Percentiles rank a stretch among this genome's conserved stretches.
Conservation (phyloP, 2,797 vertebrate genomes). For the Ataeniobius toweri region DNA sequence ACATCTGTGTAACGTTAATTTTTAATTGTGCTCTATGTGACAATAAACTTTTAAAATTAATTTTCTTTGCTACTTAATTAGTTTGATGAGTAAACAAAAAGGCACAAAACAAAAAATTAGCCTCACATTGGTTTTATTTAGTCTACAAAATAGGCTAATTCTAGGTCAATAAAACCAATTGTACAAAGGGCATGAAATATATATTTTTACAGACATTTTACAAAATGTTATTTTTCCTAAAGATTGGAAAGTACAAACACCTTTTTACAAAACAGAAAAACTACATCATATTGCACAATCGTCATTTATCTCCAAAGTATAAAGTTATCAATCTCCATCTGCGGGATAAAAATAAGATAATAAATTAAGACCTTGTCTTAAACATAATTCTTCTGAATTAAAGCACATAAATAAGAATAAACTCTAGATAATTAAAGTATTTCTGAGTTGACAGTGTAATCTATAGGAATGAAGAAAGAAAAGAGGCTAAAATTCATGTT, state of each 20-base stretch:
- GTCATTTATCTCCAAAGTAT: constrained; percentile 93
- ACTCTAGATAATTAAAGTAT: constrained; percentile 78
- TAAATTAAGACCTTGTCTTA: constrained; percentile 83
- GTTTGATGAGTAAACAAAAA: neutral
- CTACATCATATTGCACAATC: constrained; percentile 96
- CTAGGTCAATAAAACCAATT: constrained; percentile 77
- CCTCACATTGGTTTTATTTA: constrained; percentile 76
- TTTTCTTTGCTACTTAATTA: neutral
- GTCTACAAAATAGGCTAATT: constrained; percentile 82
- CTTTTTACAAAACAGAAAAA: constrained; percentile 93
- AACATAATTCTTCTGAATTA: constrained; percentile 78
- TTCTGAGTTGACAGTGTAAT: constrained; percentile 72
- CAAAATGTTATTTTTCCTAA: constrained; percentile 77
- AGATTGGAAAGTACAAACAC: constrained; percentile 90
- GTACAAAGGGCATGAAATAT: constrained; percentile 84
- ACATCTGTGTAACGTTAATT: constrained; percentile 3
- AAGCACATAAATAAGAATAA: constrained; percentile 81
- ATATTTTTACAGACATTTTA: constrained; percentile 71
- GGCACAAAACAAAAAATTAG: constrained; percentile 31
- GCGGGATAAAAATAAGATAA: constrained; percentile 76
- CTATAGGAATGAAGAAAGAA: constrained; percentile 48
- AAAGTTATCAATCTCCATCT: constrained; percentile 80
- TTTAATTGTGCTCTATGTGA: constrained; percentile 3
- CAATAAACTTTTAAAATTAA: constrained; percentile 29
- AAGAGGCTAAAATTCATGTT: constrained; percentile 56